Evolutionary conservation across 2,888 invertebrate genomes (phyloP).

Genomic region (Aphidius colemani): DNA sequence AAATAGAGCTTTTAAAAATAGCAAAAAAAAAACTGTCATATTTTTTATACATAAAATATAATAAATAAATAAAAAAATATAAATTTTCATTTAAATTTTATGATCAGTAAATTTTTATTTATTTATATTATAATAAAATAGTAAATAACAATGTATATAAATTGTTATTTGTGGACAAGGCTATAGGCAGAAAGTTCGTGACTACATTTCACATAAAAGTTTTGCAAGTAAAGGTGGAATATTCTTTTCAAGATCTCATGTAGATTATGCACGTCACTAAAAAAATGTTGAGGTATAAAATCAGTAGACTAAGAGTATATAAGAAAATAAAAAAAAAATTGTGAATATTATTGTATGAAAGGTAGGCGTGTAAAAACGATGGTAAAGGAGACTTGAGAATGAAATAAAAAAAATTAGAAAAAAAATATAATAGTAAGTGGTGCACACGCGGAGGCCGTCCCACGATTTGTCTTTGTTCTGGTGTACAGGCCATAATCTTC

Average conservation of each 20-base stretch:
- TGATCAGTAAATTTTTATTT: no score
- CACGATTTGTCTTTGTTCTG: constrained; percentile 32
- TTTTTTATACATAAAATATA: no score
- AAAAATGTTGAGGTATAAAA: constrained; percentile 12
- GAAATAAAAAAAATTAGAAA: constrained; percentile 8
- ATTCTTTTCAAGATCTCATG: constrained; percentile 19
- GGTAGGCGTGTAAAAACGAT: background rate
- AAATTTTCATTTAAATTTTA: no score
- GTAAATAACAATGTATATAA: no score
- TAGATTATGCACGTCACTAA: constrained; percentile 12
- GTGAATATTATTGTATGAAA: background rate
- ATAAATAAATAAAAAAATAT: no score
- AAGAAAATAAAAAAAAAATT: constrained; percentile 10
- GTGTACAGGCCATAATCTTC: background rate
- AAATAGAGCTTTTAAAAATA: no score
- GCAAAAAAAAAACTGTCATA: no score
- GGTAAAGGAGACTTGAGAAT: constrained; percentile 12
- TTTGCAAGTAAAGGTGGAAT: constrained; percentile 18
- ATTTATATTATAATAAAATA: no score
- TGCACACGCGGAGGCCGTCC: constrained; percentile 21
- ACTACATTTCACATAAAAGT: constrained; percentile 32
- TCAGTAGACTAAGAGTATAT: constrained; percentile 24
- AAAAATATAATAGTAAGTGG: constrained; percentile 24
- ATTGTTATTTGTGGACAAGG: background rate
- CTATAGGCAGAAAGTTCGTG: constrained; percentile 27